These are phyloP conservation scores for Lycaena phlaeas DNA, from an alignment of 2,888 invertebrate species.

Conservation along the genomic window DNA sequence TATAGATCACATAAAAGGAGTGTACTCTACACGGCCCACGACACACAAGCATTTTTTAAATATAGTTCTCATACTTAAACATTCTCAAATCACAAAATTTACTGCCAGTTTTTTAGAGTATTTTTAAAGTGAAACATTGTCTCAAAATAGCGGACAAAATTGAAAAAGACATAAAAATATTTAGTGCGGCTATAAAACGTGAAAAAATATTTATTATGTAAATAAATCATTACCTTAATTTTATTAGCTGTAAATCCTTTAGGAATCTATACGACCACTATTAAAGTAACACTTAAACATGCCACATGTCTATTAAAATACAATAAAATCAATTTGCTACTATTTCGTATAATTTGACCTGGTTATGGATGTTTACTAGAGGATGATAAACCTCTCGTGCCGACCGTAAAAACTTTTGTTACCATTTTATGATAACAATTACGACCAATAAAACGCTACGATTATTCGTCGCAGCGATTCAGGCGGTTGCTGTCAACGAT, in stretches of 20 bases:
- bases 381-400: constrained; percentile 66
- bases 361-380: constrained; percentile 37
- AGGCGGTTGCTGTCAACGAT: constrained; percentile 38
- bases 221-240: constrained; percentile 7
- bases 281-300: constrained; percentile 27
- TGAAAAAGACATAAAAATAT: too few species aligned
- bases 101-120: too few species aligned
- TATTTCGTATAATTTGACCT: constrained; percentile 48
- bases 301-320: constrained; percentile 51
- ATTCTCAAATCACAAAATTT: too few species aligned
- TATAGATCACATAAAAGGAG: neutral
- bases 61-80: too few species aligned
- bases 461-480: constrained; percentile 65
- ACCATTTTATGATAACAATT: constrained; percentile 72
- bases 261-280: constrained; percentile 11
- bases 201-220: constrained; percentile 3
- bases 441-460: constrained; percentile 70
- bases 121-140: too few species aligned
- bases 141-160: too few species aligned
- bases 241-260: constrained; percentile 14
- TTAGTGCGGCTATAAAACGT: neutral
- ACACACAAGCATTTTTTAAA: too few species aligned
- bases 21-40: constrained; percentile 12
- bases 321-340: constrained; percentile 57
- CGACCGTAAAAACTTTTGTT: constrained; percentile 70